phyloP scores from a whole-genome alignment of 2,797 vertebrate genomes.

The Pagetopsis macropterus region DNA sequence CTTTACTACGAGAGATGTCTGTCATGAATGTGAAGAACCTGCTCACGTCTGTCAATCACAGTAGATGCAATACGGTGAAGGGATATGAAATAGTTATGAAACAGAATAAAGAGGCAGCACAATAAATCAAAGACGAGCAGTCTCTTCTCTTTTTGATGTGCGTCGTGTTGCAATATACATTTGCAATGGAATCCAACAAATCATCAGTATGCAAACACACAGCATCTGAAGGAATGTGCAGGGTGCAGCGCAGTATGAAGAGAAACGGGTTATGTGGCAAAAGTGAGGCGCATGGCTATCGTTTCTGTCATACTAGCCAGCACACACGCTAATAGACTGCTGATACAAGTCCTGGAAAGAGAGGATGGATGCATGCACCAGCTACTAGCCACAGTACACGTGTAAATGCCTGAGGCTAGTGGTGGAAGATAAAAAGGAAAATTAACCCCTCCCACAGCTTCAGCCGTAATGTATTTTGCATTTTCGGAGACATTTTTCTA shows the following conservation, averaged over 20 bases:
- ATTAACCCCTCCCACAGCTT: background rate
- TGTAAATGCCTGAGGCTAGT: background rate
- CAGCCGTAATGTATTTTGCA: background rate
- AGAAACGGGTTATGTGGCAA: slow-evolving; percentile 49
- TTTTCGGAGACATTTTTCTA: background rate
- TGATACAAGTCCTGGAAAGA: background rate
- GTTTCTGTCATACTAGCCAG: background rate
- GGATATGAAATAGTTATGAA: background rate
- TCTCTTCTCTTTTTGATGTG: slow-evolving; percentile 9
- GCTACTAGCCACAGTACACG: background rate
- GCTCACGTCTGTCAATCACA: background rate
- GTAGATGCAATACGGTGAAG: background rate
- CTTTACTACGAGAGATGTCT: too few relatives aligned
- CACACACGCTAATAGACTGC: background rate
- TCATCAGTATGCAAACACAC: slow-evolving; percentile 19
- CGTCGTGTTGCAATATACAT: background rate
- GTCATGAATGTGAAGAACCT: background rate
- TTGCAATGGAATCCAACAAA: background rate
- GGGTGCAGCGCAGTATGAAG: slow-evolving; percentile 24
- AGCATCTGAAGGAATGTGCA: background rate
- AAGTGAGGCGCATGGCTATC: background rate
- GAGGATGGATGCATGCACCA: background rate
- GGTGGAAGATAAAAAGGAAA: background rate
- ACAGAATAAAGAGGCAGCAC: background rate
- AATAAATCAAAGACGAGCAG: background rate